phyloP scores from a whole-genome alignment of 1,140 invertebrate genomes.

The Tetragonula clypearis region DNA sequence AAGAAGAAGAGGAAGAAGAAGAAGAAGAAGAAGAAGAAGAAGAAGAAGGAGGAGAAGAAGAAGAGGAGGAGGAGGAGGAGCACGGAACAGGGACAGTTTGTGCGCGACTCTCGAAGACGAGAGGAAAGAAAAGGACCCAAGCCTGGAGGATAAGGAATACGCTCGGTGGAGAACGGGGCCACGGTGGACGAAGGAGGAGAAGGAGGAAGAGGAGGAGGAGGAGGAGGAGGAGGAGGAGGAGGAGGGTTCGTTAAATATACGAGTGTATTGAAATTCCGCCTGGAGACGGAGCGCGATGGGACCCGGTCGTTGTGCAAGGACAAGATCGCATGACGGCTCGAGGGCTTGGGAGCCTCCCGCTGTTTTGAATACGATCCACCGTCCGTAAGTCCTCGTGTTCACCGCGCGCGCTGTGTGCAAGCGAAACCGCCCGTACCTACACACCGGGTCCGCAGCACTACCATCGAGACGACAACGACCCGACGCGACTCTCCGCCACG shows the following conservation, averaged over 20 bases:
- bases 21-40: background rate
- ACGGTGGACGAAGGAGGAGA: slow-evolving; percentile 9
- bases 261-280: slow-evolving; percentile 77
- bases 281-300: slow-evolving; percentile 71
- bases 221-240: slow-evolving; percentile 15
- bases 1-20: background rate
- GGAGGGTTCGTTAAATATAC: slow-evolving; percentile 77
- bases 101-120: slow-evolving; percentile 9
- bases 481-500: slow-evolving; percentile 74
- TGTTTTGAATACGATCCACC: slow-evolving; percentile 76
- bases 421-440: slow-evolving; percentile 54
- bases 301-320: slow-evolving; percentile 76
- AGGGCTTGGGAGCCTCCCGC: slow-evolving; percentile 74
- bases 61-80: background rate
- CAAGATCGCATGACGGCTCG: slow-evolving; percentile 76
- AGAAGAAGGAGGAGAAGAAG: background rate
- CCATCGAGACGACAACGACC: slow-evolving; percentile 71
- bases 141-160: slow-evolving; percentile 33
- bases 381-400: slow-evolving; percentile 56
- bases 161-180: slow-evolving; percentile 35
- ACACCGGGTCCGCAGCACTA: slow-evolving; percentile 51
- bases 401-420: slow-evolving; percentile 60
- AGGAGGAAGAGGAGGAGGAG: too few relatives aligned
- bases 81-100: slow-evolving; percentile 23
- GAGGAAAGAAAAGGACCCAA: slow-evolving; percentile 8